Evolutionary conservation across 2,888 invertebrate species (phyloP), one percentile per base, ranked within the genome.

Genomic region (Leptopterna dolabrata): DNA sequence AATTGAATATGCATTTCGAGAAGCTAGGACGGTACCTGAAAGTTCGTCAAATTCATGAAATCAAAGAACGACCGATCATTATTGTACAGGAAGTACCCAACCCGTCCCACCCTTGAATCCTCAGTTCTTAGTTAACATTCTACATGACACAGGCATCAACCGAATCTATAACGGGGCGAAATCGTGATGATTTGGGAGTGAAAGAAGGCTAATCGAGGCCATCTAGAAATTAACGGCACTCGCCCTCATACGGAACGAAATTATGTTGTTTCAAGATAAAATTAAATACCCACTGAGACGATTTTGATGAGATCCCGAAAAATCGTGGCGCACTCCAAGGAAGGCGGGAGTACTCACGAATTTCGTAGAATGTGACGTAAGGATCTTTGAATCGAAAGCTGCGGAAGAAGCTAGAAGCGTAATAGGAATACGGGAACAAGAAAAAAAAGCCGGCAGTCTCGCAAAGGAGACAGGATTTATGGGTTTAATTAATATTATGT

Each of bases 401-500:
- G 63, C 63, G 43, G 78, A 78, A 78, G 36, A 36, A 16, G 73
- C n/a, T 41, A 36, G 73, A 73, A 41, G 73, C 30, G 16, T 36
- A 13, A 73, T 16, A 73, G 41, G 41, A 30, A 36, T 36, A n/a
- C 27, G 19, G 29, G 13, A 55, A 81, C 43, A 36, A 81, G 55
- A 55, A 81, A 30, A 36, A 14, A 80, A 45, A 51, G 81, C 47
- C 81, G 81, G 83, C 83, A 70, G n/a, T 16, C 29, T 76, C n/a
- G 73, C 85, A 85, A 85, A 76, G 85, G 76, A 41, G 47, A n/a
- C 47, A 76, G 24, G 87, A 87, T 87, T 87, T 87, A 87, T 87
- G 71, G 51, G 47, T 87, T 87, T 87, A 87, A 87, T 87, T 87
- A 87, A 87, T 81, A 83, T 87, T 87, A 87, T 87, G 87, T 83